phyloP scores from a whole-genome alignment of 2,888 invertebrate species.

The Acrocyrtus sp. region DNA sequence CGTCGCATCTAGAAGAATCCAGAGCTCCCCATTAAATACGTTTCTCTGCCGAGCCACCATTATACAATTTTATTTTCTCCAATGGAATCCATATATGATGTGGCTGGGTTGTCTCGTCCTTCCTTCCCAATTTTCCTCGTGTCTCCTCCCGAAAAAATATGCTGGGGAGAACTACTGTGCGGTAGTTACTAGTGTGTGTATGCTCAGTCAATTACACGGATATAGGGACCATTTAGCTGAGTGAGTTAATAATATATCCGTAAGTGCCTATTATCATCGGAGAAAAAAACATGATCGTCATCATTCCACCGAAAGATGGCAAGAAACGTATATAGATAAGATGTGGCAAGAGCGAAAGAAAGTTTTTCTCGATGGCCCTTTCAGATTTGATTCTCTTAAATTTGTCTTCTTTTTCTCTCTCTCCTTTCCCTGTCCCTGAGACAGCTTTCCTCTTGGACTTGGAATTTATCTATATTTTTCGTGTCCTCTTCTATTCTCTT shows the following conservation, averaged over 20 bases:
- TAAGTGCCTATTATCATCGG: conserved; percentile 53
- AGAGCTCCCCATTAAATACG: too few species aligned
- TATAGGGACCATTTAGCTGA: conserved; percentile 50
- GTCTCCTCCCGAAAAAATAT: conserved; percentile 6
- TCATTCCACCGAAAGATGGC: conserved; percentile 21
- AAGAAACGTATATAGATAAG: too few species aligned
- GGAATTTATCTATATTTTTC: too few species aligned
- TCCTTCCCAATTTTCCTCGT: not conserved
- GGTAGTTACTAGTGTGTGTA: too few species aligned
- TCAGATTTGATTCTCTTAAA: too few species aligned
- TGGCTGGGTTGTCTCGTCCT: too few species aligned
- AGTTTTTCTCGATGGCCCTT: too few species aligned
- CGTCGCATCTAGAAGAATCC: not conserved
- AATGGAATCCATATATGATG: too few species aligned
- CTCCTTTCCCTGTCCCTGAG: not conserved
- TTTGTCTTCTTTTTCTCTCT: not conserved
- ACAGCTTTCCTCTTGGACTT: not conserved
- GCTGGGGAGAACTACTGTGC: too few species aligned
- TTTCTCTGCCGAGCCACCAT: not conserved
- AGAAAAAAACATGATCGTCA: conserved; percentile 23
- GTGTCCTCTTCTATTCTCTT: too few species aligned
- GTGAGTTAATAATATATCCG: conserved; percentile 52
- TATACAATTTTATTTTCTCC: not conserved
- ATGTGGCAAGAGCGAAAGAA: too few species aligned
- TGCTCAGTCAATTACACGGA: conserved; percentile 48